These are phyloP conservation scores for Gasterosteus aculeatus DNA, from an alignment of 2,113 vertebrate genomes.

Conservation along the genomic window DNA sequence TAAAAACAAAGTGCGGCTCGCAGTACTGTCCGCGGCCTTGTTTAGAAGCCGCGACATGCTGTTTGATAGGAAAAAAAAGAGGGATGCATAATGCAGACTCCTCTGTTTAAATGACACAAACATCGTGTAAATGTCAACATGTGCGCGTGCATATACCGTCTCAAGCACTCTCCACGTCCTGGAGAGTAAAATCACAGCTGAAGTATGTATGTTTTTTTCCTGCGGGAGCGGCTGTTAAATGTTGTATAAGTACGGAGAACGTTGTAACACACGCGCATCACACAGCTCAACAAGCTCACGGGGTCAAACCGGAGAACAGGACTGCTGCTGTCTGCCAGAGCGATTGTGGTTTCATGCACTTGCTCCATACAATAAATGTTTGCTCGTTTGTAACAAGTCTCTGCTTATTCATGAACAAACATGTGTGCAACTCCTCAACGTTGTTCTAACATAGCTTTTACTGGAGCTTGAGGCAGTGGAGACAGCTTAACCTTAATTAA, in stretches of 20 bases:
- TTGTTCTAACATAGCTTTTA: slow-evolving; percentile 12
- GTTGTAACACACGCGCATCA: slow-evolving; percentile 79
- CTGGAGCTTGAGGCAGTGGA: background rate
- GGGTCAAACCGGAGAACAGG: slow-evolving; percentile 47
- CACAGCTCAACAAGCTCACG: slow-evolving; percentile 67
- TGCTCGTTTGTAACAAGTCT: background rate
- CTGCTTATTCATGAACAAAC: slow-evolving; percentile 22
- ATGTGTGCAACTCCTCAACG: background rate
- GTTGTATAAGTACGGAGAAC: slow-evolving; percentile 74
- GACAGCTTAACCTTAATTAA: slow-evolving; percentile 48
- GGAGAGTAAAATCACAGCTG: slow-evolving; percentile 68
- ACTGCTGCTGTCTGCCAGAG: slow-evolving; percentile 19
- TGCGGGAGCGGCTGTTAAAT: slow-evolving; percentile 74
- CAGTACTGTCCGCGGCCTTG: background rate
- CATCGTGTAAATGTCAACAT: slow-evolving; percentile 15
- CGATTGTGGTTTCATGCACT: slow-evolving; percentile 23
- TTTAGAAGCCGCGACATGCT: slow-evolving; percentile 6
- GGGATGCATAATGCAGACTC: slow-evolving; percentile 42
- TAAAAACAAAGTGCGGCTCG: background rate
- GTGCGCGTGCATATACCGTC: background rate
- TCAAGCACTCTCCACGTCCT: slow-evolving; percentile 28
- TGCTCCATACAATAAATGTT: slow-evolving; percentile 17
- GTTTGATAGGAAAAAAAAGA: slow-evolving; percentile 19
- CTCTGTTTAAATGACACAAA: slow-evolving; percentile 21
- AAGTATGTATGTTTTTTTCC: slow-evolving; percentile 68